These are phyloP conservation scores for Volucella zonaria DNA, from an alignment of 2,888 invertebrate genomes.

Conservation along the genomic window DNA sequence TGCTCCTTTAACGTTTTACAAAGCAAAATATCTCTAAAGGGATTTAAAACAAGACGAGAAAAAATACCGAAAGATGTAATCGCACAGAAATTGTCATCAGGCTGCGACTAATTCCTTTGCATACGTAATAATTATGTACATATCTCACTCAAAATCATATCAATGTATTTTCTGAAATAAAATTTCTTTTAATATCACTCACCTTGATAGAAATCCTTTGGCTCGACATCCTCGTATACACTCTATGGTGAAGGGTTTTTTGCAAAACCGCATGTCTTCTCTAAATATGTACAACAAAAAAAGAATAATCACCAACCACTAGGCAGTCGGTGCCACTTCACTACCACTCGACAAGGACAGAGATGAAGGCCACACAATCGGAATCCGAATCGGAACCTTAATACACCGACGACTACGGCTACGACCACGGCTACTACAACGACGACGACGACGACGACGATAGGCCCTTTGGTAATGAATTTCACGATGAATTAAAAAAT, in stretches of 20 bases:
- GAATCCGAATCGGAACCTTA: background rate
- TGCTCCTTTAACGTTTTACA: too few species aligned
- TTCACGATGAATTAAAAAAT: constrained; percentile 3
- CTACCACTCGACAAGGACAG: constrained; percentile 57
- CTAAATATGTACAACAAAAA: constrained; percentile 26
- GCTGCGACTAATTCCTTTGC: too few species aligned
- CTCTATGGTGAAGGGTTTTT: background rate
- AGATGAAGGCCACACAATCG: constrained; percentile 40
- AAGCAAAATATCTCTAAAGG: too few species aligned
- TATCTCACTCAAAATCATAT: too few species aligned
- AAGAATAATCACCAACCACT: constrained; percentile 3
- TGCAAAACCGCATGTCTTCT: constrained; percentile 38
- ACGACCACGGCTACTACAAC: too few species aligned
- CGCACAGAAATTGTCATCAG: too few species aligned
- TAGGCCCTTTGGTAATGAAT: background rate
- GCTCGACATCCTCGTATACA: background rate
- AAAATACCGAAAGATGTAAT: too few species aligned
- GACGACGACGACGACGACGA: too few species aligned
- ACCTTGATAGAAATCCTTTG: constrained; percentile 26
- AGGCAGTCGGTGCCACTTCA: background rate
- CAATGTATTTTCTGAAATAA: too few species aligned
- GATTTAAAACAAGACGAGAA: too few species aligned
- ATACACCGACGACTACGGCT: background rate
- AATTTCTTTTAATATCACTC: constrained; percentile 1
- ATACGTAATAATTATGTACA: too few species aligned